These are phyloP conservation scores for Porites lutea DNA, from an alignment of 64 coral and sea anemone genomes.

Conservation along the genomic window DNA sequence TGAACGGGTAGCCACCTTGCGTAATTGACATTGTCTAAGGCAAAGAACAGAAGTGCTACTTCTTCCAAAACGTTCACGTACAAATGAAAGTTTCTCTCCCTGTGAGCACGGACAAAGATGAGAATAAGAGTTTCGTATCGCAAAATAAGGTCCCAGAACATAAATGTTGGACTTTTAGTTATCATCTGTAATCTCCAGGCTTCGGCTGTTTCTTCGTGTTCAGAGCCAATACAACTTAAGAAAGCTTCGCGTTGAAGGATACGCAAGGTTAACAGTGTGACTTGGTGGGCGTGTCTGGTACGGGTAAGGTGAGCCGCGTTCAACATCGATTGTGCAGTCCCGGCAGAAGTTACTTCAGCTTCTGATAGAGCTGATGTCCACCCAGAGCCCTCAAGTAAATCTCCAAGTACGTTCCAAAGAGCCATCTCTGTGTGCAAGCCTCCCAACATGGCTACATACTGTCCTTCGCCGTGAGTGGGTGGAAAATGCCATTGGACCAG, in stretches of 20 bases:
- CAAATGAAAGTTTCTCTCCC: not conserved
- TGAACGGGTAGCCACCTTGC: conserved; percentile 31
- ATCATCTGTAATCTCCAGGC: conserved; percentile 9
- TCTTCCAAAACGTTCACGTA: conserved; percentile 34
- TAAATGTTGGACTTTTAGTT: conserved; percentile 22
- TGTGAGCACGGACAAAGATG: conserved; percentile 27
- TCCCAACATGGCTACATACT: conserved; percentile 46
- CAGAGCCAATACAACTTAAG: not conserved
- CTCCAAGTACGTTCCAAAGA: conserved; percentile 37
- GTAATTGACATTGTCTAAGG: conserved; percentile 60
- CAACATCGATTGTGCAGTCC: conserved; percentile 4
- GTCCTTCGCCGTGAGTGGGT: conserved; percentile 17
- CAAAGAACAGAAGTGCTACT: conserved; percentile 51
- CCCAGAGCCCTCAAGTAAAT: not conserved
- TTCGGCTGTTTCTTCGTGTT: not conserved
- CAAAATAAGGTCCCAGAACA: conserved; percentile 15
- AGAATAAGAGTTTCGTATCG: conserved; percentile 38
- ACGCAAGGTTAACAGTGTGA: conserved; percentile 36
- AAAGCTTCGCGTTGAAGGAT: conserved; percentile 35
- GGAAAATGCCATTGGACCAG: conserved; percentile 51
- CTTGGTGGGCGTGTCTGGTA: conserved; percentile 60
- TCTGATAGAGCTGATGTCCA: conserved; percentile 37
- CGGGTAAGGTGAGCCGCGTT: conserved; percentile 36
- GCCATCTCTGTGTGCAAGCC: conserved; percentile 46
- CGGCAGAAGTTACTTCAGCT: conserved; percentile 30